Percentiles rank a stretch among this genome's conserved stretches.
Conservation (phyloP, 2,797 vertebrate species). For the Podarcis lilfordi region DNA sequence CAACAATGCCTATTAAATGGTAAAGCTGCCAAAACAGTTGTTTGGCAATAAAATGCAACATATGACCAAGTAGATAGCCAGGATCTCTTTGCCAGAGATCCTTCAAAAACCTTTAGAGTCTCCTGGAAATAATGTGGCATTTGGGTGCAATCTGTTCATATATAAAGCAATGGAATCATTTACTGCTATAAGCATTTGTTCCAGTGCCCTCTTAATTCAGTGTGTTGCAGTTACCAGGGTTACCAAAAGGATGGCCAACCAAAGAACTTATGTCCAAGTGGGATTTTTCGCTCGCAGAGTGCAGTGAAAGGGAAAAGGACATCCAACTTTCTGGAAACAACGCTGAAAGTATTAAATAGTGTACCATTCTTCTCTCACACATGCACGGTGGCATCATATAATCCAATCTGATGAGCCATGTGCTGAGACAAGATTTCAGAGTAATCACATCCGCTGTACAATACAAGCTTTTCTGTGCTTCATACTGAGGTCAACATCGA, state of each 20-base stretch:
- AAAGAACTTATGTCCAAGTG: background rate
- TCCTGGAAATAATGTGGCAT: background rate
- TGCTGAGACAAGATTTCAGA: background rate
- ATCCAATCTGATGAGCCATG: background rate
- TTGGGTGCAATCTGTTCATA: background rate
- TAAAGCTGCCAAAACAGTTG: background rate
- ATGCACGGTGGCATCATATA: background rate
- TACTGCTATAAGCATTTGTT: background rate
- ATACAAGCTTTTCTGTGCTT: background rate
- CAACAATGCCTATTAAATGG: background rate
- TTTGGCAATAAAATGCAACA: background rate
- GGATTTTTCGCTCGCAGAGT: background rate
- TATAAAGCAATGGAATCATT: background rate
- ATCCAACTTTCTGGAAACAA: background rate
- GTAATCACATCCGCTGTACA: background rate
- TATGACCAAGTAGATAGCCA: background rate
- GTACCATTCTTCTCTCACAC: background rate
- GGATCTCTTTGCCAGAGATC: background rate
- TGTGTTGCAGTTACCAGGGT: background rate
- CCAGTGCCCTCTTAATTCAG: background rate
- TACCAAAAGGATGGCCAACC: background rate
- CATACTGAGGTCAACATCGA: background rate
- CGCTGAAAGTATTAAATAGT: background rate
- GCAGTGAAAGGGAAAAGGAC: background rate
- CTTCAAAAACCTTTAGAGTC: slow-evolving; percentile 5